Conservation (phyloP, 2,797 vertebrate species). For the Sternotherus odoratus region DNA sequence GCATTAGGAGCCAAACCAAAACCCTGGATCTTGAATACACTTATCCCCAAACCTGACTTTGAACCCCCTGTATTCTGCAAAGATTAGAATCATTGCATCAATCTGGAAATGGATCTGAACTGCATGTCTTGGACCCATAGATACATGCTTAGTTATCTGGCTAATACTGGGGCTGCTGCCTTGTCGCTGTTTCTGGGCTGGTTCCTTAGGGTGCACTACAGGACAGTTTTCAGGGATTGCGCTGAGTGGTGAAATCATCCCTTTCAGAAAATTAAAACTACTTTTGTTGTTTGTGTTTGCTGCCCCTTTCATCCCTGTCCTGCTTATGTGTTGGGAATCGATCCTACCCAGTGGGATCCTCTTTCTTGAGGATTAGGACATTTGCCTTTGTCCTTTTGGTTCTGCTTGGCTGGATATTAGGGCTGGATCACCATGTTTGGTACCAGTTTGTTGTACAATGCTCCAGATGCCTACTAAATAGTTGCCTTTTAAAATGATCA, state of each 20-base stretch:
- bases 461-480: neutral
- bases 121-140: neutral
- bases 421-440: neutral
- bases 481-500: neutral
- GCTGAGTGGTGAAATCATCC: neutral
- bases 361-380: neutral
- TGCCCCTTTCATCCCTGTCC: constrained; percentile 11
- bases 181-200: neutral
- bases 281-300: neutral
- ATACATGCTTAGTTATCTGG: constrained; percentile 40
- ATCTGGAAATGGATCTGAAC: neutral
- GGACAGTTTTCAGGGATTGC: neutral
- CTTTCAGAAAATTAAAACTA: neutral
- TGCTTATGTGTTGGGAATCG: neutral
- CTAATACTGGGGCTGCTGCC: constrained; percentile 11
- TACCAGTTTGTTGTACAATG: no score
- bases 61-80: neutral
- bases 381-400: neutral
- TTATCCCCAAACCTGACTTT: neutral
- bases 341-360: neutral
- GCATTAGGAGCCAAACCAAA: neutral
- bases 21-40: neutral
- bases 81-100: neutral
- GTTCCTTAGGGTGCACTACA: neutral
- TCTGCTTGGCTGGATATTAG: neutral